Base-by-base conservation (phyloP, 1,140 invertebrate genomes). In the Diorhabda carinulata region DNA sequence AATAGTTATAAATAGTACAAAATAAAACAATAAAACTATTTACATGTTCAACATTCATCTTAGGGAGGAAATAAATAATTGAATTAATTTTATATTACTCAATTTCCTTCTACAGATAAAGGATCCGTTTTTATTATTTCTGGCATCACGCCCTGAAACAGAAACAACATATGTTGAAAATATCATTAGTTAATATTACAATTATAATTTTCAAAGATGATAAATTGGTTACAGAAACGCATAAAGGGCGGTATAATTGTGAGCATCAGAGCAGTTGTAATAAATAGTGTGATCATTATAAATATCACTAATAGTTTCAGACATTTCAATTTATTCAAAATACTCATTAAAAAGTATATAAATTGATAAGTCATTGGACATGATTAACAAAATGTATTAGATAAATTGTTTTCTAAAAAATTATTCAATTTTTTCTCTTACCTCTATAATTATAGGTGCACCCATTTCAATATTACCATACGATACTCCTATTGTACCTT, bases 381-480 rank as follows among this genome's bases (percentile, higher is more conserved):
- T 5, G 3, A 57, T 8, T 64, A 72, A 3, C 10, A 10, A 44
- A 58, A 61, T 47, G 43, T 61, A 57, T 9, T 63, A 4, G 8
- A 44, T 45, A 8, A 43, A 44, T 56, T 56, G 52, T 56, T 9
- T 64, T 7, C 6, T n/a, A 47, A 43, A 64, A n/a, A 25, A 66
- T 8, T 6, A 57, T 8, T 43, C 6, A 57, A 43, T 57, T 5
- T 70, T 52, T 25, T 25, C 60, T 70, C 61, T 73, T 72, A 81
- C 79, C 76, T 81, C 79, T 57, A 80, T 77, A n/a, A 79, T 79
- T 57, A 81, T 79, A 3, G 79, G 73, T 4, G 74, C 74, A 7
- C 73, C 69, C 70, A 81, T 73, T 65, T 73, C 74, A 45, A 76
- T 73, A 66, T 75, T 78, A 3, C 73, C 74, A 61, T 74, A 78